Evolutionary conservation across 2,888 invertebrate genomes (phyloP), one percentile per base, ranked within the genome.

Genomic region (Ophion ventricosus): DNA sequence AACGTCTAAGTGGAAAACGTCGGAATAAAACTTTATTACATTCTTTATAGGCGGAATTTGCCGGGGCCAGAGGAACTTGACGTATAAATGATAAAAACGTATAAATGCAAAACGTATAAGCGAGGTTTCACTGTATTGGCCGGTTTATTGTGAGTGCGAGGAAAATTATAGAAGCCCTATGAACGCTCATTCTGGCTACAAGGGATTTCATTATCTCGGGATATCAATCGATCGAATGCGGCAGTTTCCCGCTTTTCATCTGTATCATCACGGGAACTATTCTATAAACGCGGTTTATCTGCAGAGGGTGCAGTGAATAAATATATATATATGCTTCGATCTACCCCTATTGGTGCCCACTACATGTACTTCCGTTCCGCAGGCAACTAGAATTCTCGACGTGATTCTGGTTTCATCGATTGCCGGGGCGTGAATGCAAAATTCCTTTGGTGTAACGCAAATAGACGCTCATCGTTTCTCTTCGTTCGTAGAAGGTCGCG

Each of bases 381-480:
- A 69, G 35, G 72, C 25, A 80, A 81, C 72, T 17, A 57, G 75
- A 79, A 83, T 83, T 81, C 80, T 73, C 75, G 56, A 57, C 70
- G 75, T 76, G 43, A 72, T 81, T 83, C 76, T 75, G 70, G 74
- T 57, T 70, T 49, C 43, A 57, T 25, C 59, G 72, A 66, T 59
- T 66, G 75, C 35, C 66, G 25, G 59, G 75, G 75, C 75, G 35
- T 69, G 73, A 84, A 67, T 56, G 54, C 8, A 23, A 84, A 84
- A 87, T 86, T 74, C 83, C 80, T 85, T 80, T 84, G 83, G 77
- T 77, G 77, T 76, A 73, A 84, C 81, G 75, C 85, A 81, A 86
- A 84, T 81, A 78, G 59, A 69, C 57, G 83, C 80, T 77, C 74
- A 57, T 72, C 66, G 80, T 49, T 57, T 25, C 54, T 43, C 59